Conservation (phyloP, 1,140 invertebrate genomes). For the Dinoponera quadriceps region DNA sequence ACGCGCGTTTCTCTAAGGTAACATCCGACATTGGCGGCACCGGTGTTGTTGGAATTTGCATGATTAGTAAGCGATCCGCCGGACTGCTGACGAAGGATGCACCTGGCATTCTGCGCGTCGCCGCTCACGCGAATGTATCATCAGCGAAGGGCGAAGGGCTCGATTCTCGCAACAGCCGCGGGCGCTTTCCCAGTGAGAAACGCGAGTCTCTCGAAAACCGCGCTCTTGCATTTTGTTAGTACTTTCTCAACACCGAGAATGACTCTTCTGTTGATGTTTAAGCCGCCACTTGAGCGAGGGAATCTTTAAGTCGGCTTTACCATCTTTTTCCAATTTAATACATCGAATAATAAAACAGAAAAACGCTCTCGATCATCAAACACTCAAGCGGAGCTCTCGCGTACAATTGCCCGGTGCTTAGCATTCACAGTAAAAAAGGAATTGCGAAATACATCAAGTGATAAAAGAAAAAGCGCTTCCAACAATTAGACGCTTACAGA, state of each 20-base stretch:
- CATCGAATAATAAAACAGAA: no score
- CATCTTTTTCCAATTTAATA: no score
- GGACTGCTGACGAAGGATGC: constrained; percentile 48
- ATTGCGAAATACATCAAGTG: neutral
- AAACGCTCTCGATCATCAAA: no score
- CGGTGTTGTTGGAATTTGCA: constrained; percentile 57
- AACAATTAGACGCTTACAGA: neutral
- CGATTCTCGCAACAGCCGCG: constrained; percentile 30
- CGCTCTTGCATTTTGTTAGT: constrained; percentile 12
- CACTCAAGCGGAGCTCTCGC: neutral
- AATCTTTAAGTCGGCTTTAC: neutral
- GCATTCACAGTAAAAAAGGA: neutral
- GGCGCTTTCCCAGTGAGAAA: constrained; percentile 36
- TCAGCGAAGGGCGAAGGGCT: constrained; percentile 37
- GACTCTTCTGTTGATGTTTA: neutral
- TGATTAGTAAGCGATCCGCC: constrained; percentile 53
- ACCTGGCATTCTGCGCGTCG: constrained; percentile 28
- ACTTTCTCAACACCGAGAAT: neutral
- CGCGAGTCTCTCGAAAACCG: neutral
- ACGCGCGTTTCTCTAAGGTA: constrained; percentile 17
- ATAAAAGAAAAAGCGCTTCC: neutral
- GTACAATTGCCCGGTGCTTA: neutral
- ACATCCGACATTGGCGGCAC: constrained; percentile 18
- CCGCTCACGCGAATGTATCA: constrained; percentile 51
- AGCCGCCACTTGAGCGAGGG: neutral